phyloP scores from a whole-genome alignment of 2,113 vertebrate species.

The Microcebus tavaratra region DNA sequence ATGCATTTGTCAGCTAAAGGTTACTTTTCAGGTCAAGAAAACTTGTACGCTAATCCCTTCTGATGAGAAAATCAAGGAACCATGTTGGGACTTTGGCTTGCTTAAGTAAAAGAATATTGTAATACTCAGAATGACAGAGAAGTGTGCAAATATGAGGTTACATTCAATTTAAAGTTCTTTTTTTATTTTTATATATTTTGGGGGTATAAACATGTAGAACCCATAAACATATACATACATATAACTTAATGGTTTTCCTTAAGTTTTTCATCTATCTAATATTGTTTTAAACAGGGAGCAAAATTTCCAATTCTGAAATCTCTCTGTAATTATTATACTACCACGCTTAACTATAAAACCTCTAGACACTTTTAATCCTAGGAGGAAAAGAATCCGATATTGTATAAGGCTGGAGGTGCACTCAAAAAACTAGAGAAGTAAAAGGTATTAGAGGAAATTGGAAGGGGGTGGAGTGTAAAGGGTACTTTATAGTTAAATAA shows the following conservation, averaged over 20 bases:
- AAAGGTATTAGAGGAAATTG: not conserved
- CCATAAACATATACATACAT: not conserved
- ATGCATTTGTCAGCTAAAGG: slow-evolving; percentile 66
- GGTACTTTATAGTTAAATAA: not conserved
- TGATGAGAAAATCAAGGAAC: slow-evolving; percentile 45
- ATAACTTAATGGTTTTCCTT: not conserved
- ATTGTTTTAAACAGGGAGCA: not conserved
- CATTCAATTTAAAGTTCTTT: not conserved
- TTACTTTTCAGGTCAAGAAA: slow-evolving; percentile 63
- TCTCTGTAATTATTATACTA: not conserved
- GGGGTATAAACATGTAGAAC: not conserved
- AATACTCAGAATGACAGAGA: not conserved
- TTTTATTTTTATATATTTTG: not conserved
- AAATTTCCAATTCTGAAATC: not conserved
- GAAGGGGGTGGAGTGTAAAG: fast-evolving
- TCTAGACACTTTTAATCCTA: not conserved
- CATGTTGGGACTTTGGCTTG: not conserved
- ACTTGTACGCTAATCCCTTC: slow-evolving; percentile 57
- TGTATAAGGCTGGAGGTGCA: not conserved
- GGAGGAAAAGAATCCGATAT: not conserved
- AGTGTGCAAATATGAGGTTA: not conserved
- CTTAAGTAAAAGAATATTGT: slow-evolving; percentile 52
- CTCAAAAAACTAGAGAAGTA: not conserved
- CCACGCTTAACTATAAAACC: not conserved
- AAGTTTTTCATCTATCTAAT: not conserved